Percentiles rank a stretch among this genome's conserved stretches.
These are phyloP conservation scores for Stenodera caucasica DNA, from an alignment of 2,888 invertebrate species.

Conservation along the genomic window DNA sequence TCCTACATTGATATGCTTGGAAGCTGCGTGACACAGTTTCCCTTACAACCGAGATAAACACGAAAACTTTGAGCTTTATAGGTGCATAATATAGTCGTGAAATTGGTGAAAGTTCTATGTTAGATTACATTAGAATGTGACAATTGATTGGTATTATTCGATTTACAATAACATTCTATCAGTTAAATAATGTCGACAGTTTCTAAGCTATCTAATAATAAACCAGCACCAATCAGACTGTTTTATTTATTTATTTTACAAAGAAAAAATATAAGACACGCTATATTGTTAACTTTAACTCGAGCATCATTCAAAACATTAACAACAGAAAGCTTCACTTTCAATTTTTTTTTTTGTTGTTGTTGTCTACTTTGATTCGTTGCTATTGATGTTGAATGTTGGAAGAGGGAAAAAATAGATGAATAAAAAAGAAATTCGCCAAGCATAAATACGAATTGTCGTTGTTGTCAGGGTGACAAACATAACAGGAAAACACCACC, in stretches of 20 bases:
- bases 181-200: neutral
- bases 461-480: slow-evolving; percentile 5
- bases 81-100: neutral
- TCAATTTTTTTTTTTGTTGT: neutral
- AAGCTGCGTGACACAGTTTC: slow-evolving; percentile 8
- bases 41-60: neutral
- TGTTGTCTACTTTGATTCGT: neutral
- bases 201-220: neutral
- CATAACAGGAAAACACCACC: neutral
- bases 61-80: slow-evolving; percentile 2
- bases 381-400: neutral
- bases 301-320: neutral
- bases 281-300: neutral
- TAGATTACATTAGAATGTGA: slow-evolving; percentile 15
- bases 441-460: neutral
- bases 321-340: neutral
- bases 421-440: neutral
- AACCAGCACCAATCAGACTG: neutral
- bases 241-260: neutral
- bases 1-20: slow-evolving; percentile 6
- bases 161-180: slow-evolving; percentile 19
- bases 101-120: neutral
- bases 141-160: slow-evolving; percentile 20
- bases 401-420: neutral
- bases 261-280: neutral